Evolutionary conservation across 2,113 vertebrate genomes (phyloP), one percentile per base, ranked within the genome.

Genomic region (Hucho hucho): DNA sequence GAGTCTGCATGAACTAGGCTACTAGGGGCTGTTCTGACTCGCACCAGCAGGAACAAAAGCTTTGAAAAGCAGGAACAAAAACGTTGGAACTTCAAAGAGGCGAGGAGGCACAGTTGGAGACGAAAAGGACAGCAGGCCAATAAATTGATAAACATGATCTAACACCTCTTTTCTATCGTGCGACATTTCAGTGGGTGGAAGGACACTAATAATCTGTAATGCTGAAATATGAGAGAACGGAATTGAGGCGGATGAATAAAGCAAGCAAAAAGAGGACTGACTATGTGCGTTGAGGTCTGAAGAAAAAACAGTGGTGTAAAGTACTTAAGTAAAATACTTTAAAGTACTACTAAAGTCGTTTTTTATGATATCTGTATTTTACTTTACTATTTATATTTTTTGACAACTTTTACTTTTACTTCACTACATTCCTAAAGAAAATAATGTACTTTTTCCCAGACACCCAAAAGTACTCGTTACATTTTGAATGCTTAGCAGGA

Each of bases 141-240:
- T 64, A 63, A 66, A 81, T 74, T 32, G 75, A 71, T 61, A 70
- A 64, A 66, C 58, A 24, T 81, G 75, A 72, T 72, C 26, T 47
- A 4, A 43, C 37, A 43, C 11, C 37, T 43, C 7, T 53, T 64
- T 75, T 72, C 80, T 65, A 76, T 72, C 32, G 79, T 75, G 83
- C 22, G 65, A 81, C 79, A 64, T 81, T 75, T 87, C 16, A 75
- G 75, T 74, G 73, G 87, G 92, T 90, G 88, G 91, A 89, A 87
- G 91, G 89, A 89, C 85, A 86, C 91, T 81, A 69, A 64, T 80
- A 74, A 84, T 83, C 79, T 88, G 89, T 87, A 87, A 92, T 91
- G 88, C 77, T 92, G 92, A 93, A 93, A 92, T 91, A 88, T 91
- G 91, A 92, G 91, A 89, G 85, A 91, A 86, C 78, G 75, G 84